Evolutionary conservation across 2,797 vertebrate species (phyloP).

Genomic region (Sebastiscus tertius): DNA sequence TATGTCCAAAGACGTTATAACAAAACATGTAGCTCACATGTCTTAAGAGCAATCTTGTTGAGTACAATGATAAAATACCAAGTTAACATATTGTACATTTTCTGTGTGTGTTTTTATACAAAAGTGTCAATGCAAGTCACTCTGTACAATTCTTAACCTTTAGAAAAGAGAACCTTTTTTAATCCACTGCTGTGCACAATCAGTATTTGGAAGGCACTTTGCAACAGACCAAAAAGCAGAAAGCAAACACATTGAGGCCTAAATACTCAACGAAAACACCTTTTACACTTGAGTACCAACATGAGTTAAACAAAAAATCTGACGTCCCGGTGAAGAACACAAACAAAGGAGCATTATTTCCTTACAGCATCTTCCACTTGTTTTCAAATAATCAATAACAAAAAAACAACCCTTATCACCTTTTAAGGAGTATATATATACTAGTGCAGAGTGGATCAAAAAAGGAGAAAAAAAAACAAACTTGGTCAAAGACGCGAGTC

Average conservation of each 20-base stretch:
- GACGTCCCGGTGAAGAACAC: conserved; percentile 34
- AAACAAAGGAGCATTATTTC: conserved; percentile 33
- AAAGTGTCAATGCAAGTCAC: conserved; percentile 85
- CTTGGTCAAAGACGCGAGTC: conserved; percentile 55
- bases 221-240: conserved; percentile 85
- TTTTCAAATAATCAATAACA: conserved; percentile 39
- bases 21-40: conserved; percentile 79
- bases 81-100: conserved; percentile 84
- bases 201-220: conserved; percentile 90
- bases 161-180: conserved; percentile 77
- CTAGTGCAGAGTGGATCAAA: conserved; percentile 72
- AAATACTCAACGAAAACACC: conserved; percentile 47
- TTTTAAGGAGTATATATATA: conserved; percentile 54
- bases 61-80: conserved; percentile 83
- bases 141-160: conserved; percentile 79
- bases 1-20: conserved; percentile 83
- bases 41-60: conserved; percentile 77
- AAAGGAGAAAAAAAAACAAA: conserved; percentile 13
- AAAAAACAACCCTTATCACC: conserved; percentile 41
- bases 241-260: conserved; percentile 55
- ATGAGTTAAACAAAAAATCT: conserved; percentile 47
- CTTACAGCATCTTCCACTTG: conserved; percentile 50
- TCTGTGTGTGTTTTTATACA: conserved; percentile 81
- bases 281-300: conserved; percentile 64
- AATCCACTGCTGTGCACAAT: conserved; percentile 86